Conservation (phyloP, 1,140 invertebrate genomes). For the Odontomachus brunneus region DNA sequence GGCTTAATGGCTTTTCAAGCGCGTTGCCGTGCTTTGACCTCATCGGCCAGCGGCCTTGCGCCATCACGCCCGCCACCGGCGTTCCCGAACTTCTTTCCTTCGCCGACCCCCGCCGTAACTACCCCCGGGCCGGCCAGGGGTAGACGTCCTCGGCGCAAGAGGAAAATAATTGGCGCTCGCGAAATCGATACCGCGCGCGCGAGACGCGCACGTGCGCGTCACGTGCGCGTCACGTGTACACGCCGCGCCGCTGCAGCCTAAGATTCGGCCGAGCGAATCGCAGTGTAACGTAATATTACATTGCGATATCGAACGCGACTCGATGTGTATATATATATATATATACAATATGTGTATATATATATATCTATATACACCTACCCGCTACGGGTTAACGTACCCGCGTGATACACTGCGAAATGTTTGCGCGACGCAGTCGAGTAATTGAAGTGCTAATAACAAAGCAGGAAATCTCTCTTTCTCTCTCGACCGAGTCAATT, state of each 20-base stretch:
- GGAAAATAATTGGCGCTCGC: slow-evolving; percentile 66
- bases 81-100: not conserved
- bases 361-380: not conserved
- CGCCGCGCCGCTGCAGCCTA: not conserved
- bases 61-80: not conserved
- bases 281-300: slow-evolving; percentile 13
- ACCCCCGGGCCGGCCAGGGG: slow-evolving; percentile 38
- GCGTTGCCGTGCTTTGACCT: slow-evolving; percentile 47
- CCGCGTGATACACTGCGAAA: not conserved
- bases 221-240: slow-evolving; percentile 8
- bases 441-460: not conserved
- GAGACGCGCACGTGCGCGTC: slow-evolving; percentile 28
- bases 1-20: slow-evolving; percentile 62
- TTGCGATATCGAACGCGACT: not conserved
- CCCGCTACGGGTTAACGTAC: too few species aligned
- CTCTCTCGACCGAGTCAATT: not conserved
- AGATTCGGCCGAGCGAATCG: slow-evolving; percentile 38
- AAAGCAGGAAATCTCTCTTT: not conserved
- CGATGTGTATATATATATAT: too few species aligned
- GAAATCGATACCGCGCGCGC: slow-evolving; percentile 64
- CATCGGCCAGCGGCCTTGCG: slow-evolving; percentile 32
- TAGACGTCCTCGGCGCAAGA: slow-evolving; percentile 66
- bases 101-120: slow-evolving; percentile 1
- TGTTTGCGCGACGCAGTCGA: not conserved
- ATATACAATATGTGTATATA: too few species aligned